These are phyloP conservation scores for Protaetia brevitarsis DNA, from an alignment of 1,140 invertebrate species.

Conservation along the genomic window DNA sequence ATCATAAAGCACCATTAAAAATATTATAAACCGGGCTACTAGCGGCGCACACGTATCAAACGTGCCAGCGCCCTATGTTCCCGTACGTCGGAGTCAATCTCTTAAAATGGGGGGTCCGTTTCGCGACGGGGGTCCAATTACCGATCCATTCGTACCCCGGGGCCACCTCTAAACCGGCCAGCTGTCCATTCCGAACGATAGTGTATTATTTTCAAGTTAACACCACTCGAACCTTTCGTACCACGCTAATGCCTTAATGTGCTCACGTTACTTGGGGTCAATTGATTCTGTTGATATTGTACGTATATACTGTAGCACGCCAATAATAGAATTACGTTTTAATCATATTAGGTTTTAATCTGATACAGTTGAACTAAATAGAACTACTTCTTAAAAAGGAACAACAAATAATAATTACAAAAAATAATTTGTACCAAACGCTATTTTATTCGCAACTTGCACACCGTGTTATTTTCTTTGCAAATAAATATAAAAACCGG, in stretches of 20 bases:
- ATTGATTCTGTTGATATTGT: constrained; percentile 13
- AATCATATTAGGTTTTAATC: too few species aligned
- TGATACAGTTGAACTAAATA: too few species aligned
- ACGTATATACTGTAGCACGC: background rate
- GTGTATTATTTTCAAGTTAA: constrained; percentile 23
- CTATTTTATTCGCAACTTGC: too few species aligned
- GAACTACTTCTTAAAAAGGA: too few species aligned
- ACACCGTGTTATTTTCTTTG: too few species aligned
- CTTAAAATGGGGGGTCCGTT: constrained; percentile 20
- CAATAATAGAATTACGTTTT: background rate
- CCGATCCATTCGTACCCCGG: constrained; percentile 21
- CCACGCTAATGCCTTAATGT: background rate
- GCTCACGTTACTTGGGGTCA: background rate
- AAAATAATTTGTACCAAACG: too few species aligned
- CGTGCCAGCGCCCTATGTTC: background rate
- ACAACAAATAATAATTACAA: too few species aligned
- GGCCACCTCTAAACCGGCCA: constrained; percentile 17
- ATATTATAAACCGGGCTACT: background rate
- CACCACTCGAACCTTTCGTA: background rate
- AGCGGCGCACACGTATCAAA: background rate
- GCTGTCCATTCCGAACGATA: constrained; percentile 20
- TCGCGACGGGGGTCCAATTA: constrained; percentile 21
- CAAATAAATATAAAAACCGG: too few species aligned
- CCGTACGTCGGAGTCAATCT: background rate
- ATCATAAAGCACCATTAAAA: constrained; percentile 17